Percentiles rank a stretch among this genome's conserved stretches.
Conservation (phyloP, 1,140 invertebrate genomes). For the Pygmarrhopalites habei region DNA sequence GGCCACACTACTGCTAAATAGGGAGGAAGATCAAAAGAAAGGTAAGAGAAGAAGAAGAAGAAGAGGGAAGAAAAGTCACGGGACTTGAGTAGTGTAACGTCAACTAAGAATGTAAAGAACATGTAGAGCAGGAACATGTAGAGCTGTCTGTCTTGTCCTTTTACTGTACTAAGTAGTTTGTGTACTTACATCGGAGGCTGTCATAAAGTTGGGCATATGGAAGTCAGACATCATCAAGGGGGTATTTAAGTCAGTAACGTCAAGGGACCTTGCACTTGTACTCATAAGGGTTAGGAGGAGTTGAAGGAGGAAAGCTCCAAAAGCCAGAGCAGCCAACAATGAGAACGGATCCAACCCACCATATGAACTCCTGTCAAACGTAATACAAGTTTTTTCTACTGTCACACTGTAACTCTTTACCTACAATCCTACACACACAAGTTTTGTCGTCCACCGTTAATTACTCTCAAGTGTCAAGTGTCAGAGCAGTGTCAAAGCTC, state of each 20-base stretch:
- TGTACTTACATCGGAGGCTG: conserved; percentile 33
- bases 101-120: neutral
- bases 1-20: neutral
- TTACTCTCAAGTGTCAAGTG: too few species aligned
- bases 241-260: conserved; percentile 35
- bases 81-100: neutral
- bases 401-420: too few species aligned
- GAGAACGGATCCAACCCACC: conserved; percentile 39
- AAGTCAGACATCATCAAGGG: conserved; percentile 38
- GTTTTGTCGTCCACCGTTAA: too few species aligned
- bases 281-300: conserved; percentile 36
- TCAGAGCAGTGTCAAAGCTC: too few species aligned
- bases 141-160: neutral
- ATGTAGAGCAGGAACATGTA: neutral
- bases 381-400: too few species aligned
- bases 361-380: conserved; percentile 18
- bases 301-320: conserved; percentile 39
- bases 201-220: conserved; percentile 34
- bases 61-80: neutral
- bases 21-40: too few species aligned
- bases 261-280: conserved; percentile 35
- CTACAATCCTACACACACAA: too few species aligned
- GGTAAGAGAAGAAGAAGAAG: too few species aligned
- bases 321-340: conserved; percentile 36
- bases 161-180: neutral